Base-by-base conservation (phyloP, 2,113 vertebrate species). In the Castor canadensis region DNA sequence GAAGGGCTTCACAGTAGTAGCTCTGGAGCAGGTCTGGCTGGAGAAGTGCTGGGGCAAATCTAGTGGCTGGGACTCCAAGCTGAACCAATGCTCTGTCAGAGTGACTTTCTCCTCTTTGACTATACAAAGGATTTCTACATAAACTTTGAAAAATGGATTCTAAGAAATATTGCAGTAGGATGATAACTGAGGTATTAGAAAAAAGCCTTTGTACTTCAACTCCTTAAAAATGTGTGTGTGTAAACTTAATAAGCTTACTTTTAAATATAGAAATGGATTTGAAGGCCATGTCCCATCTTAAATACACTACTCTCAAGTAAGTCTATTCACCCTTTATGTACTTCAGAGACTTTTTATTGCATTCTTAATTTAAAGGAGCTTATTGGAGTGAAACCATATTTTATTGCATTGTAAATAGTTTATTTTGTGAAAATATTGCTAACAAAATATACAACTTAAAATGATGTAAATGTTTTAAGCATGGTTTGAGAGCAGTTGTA, bases 391-490 rank as follows among this genome's bases (percentile, higher is more conserved):
- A 40, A 2, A 88, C 1, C 0, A 76, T 93, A 95, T 79, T 64
- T 38, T 22, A 30, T 97, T 95, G 64, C 3, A 49, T 95, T 93
- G 35, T 64, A 96, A 96, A 87, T 69, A n/a, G 38, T 89, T 95
- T 96, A 73, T 85, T 40, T 80, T 96, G 4, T 83, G 93, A 87
- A 32, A 6, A 87, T 96, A 92, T 95, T 30, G 75, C 67, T 81
- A 92, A 75, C 75, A 96, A 97, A 86, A 93, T 94, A 6, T 19
- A 83, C 6, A 1, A 52, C 15, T 95, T 95, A 87, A 91, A 93
- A 85, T 94, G 83, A 77, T 32, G 0, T 75, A 89, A 97, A 97
- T 54, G 10, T 17, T 24, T 83, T 95, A 35, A 75, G 2, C 60
- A 3, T 91, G 71, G 24, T 87, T 95, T 75, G 52, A 79, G 26